Evolutionary conservation across 2,888 invertebrate species (phyloP).

Genomic region (Brachylomia viminalis): DNA sequence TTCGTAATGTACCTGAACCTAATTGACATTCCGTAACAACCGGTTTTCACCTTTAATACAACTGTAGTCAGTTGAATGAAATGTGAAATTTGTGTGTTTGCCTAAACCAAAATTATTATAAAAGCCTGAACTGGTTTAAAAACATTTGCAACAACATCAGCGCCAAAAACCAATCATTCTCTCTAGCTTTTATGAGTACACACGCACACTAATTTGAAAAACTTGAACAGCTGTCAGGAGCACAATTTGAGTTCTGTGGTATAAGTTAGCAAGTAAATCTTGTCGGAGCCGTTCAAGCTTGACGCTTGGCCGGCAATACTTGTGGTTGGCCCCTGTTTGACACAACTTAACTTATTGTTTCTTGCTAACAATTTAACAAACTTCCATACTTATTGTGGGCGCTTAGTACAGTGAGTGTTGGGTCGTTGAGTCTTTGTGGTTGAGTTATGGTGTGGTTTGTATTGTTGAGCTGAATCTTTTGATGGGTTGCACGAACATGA

Average conservation of each 20-base stretch:
- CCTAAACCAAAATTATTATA: background rate
- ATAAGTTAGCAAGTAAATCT: constrained; percentile 72
- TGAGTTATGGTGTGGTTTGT: constrained; percentile 30
- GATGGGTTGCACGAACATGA: background rate
- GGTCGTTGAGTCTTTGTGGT: constrained; percentile 48
- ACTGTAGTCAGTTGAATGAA: background rate
- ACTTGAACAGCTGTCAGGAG: constrained; percentile 51
- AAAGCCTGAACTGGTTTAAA: background rate
- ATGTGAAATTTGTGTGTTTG: background rate
- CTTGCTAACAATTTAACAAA: constrained; percentile 66
- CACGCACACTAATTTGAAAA: constrained; percentile 61
- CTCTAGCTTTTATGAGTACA: constrained; percentile 48
- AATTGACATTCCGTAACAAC: too few species aligned
- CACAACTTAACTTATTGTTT: constrained; percentile 75
- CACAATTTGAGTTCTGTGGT: constrained; percentile 45
- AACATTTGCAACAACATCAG: constrained; percentile 25
- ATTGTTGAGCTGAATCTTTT: background rate
- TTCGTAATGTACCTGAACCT: too few species aligned
- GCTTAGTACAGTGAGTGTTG: constrained; percentile 42
- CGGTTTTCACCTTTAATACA: background rate
- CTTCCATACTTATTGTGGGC: constrained; percentile 65
- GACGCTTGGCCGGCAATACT: constrained; percentile 65
- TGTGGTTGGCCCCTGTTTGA: constrained; percentile 75
- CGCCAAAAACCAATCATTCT: constrained; percentile 20
- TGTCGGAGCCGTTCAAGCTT: constrained; percentile 64